These are phyloP conservation scores for Ptyas mucosa DNA, from an alignment of 2,113 vertebrate genomes.

Conservation along the genomic window DNA sequence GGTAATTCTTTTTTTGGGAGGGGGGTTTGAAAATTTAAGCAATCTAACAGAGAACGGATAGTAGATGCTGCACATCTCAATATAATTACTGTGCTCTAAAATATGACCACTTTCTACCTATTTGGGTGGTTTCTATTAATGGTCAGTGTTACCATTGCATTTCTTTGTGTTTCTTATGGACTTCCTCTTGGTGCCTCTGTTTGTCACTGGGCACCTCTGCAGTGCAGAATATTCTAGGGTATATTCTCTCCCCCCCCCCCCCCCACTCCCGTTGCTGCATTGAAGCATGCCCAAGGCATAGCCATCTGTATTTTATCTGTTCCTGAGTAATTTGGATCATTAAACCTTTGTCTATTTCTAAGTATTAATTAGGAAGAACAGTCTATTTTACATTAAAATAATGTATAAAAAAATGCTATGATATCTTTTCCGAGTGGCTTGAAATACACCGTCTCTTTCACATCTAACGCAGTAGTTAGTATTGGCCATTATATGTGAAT, in stretches of 20 bases:
- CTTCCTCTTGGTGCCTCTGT: neutral
- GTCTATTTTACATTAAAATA: neutral
- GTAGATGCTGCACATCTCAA: neutral
- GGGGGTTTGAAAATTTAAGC: neutral
- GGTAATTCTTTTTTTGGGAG: neutral
- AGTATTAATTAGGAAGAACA: neutral
- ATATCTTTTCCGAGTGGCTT: neutral
- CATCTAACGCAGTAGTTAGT: neutral
- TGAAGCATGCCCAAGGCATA: neutral
- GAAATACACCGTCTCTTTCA: neutral
- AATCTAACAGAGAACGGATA: neutral
- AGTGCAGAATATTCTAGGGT: neutral
- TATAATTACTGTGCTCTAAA: neutral
- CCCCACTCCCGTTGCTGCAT: neutral
- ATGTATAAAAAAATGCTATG: neutral
- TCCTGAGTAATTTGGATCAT: neutral
- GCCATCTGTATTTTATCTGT: neutral
- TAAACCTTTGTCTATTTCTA: neutral
- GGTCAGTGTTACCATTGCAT: neutral
- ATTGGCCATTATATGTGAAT: neutral
- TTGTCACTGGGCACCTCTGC: neutral
- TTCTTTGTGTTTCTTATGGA: neutral
- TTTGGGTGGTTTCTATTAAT: neutral
- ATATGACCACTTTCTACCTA: neutral
- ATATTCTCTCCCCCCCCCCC: neutral